Conservation (phyloP, 2,888 invertebrate genomes). For the Hydroisotoma schaefferi region DNA sequence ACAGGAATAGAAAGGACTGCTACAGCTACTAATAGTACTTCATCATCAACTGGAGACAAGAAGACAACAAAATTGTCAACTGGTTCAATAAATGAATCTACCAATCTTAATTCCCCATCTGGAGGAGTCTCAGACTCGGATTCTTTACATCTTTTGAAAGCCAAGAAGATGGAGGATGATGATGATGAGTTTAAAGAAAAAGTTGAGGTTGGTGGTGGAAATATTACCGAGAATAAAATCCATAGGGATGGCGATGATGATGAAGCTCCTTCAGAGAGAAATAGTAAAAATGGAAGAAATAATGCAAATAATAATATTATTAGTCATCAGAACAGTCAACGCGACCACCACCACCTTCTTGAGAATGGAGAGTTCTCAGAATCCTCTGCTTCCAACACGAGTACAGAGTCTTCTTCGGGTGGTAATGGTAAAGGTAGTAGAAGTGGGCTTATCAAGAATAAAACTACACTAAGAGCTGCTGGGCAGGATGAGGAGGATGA, state of each 20-base stretch:
- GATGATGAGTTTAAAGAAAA: background rate
- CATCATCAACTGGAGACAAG: slow-evolving; percentile 13
- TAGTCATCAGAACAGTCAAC: too few relatives aligned
- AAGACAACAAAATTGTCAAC: background rate
- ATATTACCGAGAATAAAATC: too few relatives aligned
- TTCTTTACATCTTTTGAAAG: background rate
- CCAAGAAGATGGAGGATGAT: background rate
- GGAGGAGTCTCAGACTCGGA: background rate
- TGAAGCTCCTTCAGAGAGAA: background rate
- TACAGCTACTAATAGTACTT: background rate
- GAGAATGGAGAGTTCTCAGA: slow-evolving; percentile 10
- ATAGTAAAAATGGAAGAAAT: too few relatives aligned
- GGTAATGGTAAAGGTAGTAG: too few relatives aligned
- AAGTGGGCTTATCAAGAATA: too few relatives aligned
- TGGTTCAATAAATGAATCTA: background rate
- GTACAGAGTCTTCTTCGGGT: too few relatives aligned
- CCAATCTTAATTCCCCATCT: background rate
- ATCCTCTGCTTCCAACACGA: slow-evolving; percentile 2
- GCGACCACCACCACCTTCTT: too few relatives aligned
- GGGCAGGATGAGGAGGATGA: too few relatives aligned
- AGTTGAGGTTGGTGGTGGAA: background rate
- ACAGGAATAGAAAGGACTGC: background rate
- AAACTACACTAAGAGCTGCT: too few relatives aligned
- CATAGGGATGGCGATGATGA: background rate
- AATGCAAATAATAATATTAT: too few relatives aligned